phyloP scores from a whole-genome alignment of 2,797 vertebrate species.

The Chrosomus eos region DNA sequence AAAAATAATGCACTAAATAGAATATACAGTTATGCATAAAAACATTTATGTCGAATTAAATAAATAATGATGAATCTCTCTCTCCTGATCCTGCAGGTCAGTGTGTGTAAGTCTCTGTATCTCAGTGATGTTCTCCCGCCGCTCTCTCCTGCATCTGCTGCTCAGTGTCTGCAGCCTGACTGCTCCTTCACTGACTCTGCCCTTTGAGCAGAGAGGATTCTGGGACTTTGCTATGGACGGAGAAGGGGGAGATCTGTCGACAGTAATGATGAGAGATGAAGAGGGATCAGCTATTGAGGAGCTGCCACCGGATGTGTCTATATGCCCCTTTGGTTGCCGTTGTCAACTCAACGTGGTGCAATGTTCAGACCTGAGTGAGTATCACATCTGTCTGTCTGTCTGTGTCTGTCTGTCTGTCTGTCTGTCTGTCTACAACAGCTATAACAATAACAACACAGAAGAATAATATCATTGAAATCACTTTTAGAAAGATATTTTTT shows the following conservation, averaged over 20 bases:
- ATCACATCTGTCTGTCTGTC: background rate
- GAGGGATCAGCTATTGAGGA: conserved; percentile 79
- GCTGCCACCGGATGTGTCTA: conserved; percentile 65
- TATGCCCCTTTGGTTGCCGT: conserved; percentile 91
- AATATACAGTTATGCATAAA: background rate
- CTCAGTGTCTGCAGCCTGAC: conserved; percentile 75
- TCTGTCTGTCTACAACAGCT: background rate
- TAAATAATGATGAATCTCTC: conserved; percentile 1
- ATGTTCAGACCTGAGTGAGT: conserved; percentile 91
- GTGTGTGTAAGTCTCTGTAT: conserved; percentile 45
- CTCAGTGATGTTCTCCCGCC: conserved; percentile 71
- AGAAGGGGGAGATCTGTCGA: conserved; percentile 71
- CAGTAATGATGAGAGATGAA: conserved; percentile 81
- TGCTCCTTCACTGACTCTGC: conserved; percentile 75
- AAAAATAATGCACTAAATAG: background rate
- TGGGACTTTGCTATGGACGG: conserved; percentile 88
- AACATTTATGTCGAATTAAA: background rate
- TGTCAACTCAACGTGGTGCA: conserved; percentile 88
- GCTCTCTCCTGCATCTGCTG: conserved; percentile 72
- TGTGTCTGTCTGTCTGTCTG: background rate
- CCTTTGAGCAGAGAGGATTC: conserved; percentile 90
- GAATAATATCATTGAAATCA: background rate
- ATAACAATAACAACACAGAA: background rate
- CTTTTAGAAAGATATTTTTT: background rate
- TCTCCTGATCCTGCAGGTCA: conserved; percentile 47